Evolutionary conservation across 2,797 vertebrate genomes (phyloP), one percentile per base, ranked within the genome.

Genomic region (Anguilla anguilla): DNA sequence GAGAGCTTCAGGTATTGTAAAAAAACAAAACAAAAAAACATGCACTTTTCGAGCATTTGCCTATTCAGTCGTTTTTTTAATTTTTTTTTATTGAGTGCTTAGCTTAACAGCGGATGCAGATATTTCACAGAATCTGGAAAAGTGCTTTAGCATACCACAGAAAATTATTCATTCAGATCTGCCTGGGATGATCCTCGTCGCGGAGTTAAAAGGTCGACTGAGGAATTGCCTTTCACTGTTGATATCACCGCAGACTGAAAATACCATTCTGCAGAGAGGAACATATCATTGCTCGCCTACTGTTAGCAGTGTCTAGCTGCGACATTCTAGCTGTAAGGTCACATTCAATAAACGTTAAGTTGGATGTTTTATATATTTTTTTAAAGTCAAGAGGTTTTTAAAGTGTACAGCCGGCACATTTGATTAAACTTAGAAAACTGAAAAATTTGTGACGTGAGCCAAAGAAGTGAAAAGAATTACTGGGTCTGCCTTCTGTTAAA

Each of bases 291-390:
- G 35, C 74, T 46, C 19, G 74, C 17, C 35, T 39, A 77, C 35
- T 77, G 72, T 77, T 77, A 39, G 72, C 72, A 35, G 72, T 77
- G 11, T 77, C 74, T 43, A 79, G 35, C 35, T 46, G 35, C 46
- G 74, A 79, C 74, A 43, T 79, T 77, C 35, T 43, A 6, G 0
- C 74, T 43, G 74, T 79, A 79, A 79, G 74, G 74, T 79, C 74
- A 79, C 35, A 43, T 79, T 79, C 74, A 79, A 79, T 79, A 79
- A 74, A 35, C 11, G 31, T 31, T 5, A 46, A 79, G 39, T 79
- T 43, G 35, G n/a, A 43, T 46, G 3, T 46, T 43, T 79, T 79
- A 59, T 59, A 2, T 59, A 3, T 59, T 17, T 19, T 17, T 59
- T 17, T 0, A 31, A 72, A 11, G 69, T 35, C 69, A 79, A 46